Evolutionary conservation across 2,113 vertebrate genomes (phyloP).

Genomic region (Ammospiza nelsoni): DNA sequence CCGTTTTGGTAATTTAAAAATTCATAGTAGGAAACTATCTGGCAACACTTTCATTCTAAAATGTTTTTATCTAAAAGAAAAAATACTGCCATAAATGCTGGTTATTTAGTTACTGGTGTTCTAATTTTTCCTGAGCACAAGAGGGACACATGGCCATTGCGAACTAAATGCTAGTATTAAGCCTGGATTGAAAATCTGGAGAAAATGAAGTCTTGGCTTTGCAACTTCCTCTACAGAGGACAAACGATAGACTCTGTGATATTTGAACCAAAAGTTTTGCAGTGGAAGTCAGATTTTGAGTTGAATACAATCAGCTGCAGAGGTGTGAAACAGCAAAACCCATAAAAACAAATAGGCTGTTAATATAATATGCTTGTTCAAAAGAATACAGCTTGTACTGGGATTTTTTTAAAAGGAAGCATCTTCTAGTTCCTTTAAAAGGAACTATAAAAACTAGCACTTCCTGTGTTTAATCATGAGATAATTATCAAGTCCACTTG

Average conservation of each 20-base stretch:
- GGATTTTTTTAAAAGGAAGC: neutral
- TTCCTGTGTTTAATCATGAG: neutral
- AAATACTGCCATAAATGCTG: neutral
- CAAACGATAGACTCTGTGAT: neutral
- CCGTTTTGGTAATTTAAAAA: rapidly evolving
- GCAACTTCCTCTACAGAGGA: neutral
- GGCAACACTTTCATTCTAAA: neutral
- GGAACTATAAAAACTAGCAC: neutral
- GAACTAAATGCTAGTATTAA: neutral
- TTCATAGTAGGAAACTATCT: neutral
- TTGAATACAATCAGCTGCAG: neutral
- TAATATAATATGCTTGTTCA: neutral
- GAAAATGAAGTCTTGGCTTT: neutral
- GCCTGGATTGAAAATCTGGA: neutral
- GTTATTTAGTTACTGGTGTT: neutral
- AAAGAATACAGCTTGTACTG: neutral
- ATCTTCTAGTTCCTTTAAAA: neutral
- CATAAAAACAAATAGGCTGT: neutral
- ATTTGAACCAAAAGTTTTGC: neutral
- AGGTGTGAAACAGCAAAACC: neutral
- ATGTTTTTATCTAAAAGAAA: neutral
- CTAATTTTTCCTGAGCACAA: neutral
- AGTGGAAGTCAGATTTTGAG: neutral
- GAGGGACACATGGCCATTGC: neutral
- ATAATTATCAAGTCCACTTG: neutral